These are phyloP conservation scores for Megalops cyprinoides DNA, from an alignment of 2,797 vertebrate genomes.

Conservation along the genomic window DNA sequence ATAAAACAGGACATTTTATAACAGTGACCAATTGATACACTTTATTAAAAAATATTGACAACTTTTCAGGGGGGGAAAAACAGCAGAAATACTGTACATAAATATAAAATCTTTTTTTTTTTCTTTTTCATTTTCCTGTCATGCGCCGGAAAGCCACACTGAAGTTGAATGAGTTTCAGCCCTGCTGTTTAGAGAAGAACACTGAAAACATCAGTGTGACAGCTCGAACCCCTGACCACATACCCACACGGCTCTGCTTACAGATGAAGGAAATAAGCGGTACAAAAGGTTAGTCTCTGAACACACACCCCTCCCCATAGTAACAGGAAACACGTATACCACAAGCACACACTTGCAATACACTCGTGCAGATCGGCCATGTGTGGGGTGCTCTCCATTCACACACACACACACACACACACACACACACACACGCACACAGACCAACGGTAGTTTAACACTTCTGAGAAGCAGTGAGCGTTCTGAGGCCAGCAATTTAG, in stretches of 20 bases:
- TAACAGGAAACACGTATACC: neutral
- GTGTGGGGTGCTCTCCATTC: too few relatives aligned
- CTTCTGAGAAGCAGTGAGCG: too few relatives aligned
- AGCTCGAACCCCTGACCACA: too few relatives aligned
- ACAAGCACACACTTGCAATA: too few relatives aligned
- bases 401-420: neutral
- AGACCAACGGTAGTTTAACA: too few relatives aligned
- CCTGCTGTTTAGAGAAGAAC: neutral
- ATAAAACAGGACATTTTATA: constrained; percentile 73
- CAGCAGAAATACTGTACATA: constrained; percentile 4
- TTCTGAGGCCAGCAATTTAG: too few relatives aligned
- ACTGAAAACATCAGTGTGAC: neutral
- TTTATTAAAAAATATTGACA: constrained; percentile 70
- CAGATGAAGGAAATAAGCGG: neutral
- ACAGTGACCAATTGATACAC: constrained; percentile 70
- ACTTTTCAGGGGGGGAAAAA: constrained; percentile 36
- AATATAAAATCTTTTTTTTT: constrained; percentile 25
- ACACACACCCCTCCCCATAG: neutral
- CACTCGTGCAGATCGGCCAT: too few relatives aligned
- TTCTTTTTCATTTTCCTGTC: neutral
- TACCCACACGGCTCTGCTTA: neutral
- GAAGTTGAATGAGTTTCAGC: neutral
- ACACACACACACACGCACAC: neutral
- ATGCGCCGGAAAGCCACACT: neutral
- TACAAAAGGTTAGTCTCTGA: neutral